phyloP scores from a whole-genome alignment of 2,888 invertebrate species.

The Salpingus planirostris region DNA sequence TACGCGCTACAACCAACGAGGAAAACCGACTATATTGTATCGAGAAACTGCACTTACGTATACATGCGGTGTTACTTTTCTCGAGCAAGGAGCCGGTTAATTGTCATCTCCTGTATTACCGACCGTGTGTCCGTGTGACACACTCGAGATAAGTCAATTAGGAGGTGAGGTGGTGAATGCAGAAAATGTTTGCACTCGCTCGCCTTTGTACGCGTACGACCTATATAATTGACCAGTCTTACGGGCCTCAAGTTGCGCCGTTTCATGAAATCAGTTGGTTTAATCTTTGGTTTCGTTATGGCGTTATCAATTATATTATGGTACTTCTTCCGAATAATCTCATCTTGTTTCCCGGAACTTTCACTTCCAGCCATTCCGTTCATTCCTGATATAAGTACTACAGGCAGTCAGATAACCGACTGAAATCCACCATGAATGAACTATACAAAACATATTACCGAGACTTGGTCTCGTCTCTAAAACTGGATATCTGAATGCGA shows the following conservation, averaged over 20 bases:
- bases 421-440: too few species aligned
- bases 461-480: too few species aligned
- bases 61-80: constrained; percentile 1
- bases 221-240: too few species aligned
- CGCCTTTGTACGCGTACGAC: constrained; percentile 14
- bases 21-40: too few species aligned
- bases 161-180: too few species aligned
- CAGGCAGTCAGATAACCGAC: constrained; percentile 12
- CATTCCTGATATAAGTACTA: constrained; percentile 19
- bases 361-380: constrained; percentile 26
- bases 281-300: too few species aligned
- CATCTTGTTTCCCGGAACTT: constrained; percentile 31
- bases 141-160: constrained; percentile 25
- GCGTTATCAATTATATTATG: too few species aligned
- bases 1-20: constrained; percentile 13
- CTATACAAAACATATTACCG: too few species aligned
- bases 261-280: too few species aligned
- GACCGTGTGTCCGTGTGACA: constrained; percentile 15
- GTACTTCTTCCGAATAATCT: constrained; percentile 23
- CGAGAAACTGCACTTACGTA: too few species aligned
- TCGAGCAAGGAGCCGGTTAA: constrained; percentile 29
- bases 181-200: constrained; percentile 17
- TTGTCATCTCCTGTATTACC: constrained; percentile 32
- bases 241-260: too few species aligned
- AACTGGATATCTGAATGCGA: too few species aligned